phyloP scores from a whole-genome alignment of 2,797 vertebrate genomes.

The Geotrypetes seraphini region DNA sequence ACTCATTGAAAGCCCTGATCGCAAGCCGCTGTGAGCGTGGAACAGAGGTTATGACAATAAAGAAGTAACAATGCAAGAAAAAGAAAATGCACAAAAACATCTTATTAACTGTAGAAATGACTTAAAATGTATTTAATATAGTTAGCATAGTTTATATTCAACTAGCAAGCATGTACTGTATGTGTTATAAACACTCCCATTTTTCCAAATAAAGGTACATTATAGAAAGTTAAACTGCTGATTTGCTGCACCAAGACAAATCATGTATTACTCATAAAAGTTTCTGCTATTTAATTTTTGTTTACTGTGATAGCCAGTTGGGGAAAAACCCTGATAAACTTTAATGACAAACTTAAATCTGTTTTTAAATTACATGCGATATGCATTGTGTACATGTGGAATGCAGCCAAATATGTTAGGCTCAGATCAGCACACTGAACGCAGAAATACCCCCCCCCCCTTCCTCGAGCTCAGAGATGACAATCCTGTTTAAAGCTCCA shows the following conservation, averaged over 20 bases:
- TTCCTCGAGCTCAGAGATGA: slow-evolving; percentile 25
- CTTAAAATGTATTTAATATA: background rate
- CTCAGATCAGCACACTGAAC: slow-evolving; percentile 31
- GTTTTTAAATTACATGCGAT: slow-evolving; percentile 3
- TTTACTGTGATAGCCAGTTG: too few relatives aligned
- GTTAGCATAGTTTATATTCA: background rate
- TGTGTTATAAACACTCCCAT: too few relatives aligned
- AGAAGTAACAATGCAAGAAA: too few relatives aligned
- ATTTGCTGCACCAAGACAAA: slow-evolving; percentile 11
- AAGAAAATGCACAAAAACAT: too few relatives aligned
- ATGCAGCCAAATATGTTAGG: background rate
- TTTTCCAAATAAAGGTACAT: background rate
- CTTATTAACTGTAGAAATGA: background rate
- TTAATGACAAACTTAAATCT: too few relatives aligned
- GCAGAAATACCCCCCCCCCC: slow-evolving; percentile 15
- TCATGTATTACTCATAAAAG: too few relatives aligned
- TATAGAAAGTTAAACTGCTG: background rate
- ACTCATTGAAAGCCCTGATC: too few relatives aligned
- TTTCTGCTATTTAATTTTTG: too few relatives aligned
- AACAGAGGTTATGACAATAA: too few relatives aligned
- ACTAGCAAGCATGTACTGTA: background rate
- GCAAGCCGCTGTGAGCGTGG: too few relatives aligned
- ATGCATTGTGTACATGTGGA: slow-evolving; percentile 18
- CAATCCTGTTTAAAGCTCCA: slow-evolving; percentile 34
- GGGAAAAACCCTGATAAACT: too few relatives aligned